Evolutionary conservation across 2,888 invertebrate genomes (phyloP), one percentile per base, ranked within the genome.

Genomic region (Drosophila emarginata): DNA sequence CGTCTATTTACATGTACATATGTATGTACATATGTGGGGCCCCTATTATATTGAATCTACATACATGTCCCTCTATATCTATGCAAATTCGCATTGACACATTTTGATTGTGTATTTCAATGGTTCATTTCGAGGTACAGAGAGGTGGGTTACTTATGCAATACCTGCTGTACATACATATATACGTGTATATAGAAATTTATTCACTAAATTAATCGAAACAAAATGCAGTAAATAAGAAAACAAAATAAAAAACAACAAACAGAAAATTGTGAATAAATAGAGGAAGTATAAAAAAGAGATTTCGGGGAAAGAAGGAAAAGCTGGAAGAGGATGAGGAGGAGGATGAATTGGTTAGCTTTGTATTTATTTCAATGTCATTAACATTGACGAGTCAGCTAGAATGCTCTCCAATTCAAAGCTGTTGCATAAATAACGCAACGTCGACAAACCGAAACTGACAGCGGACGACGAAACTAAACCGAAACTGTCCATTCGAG

Each of bases 311-410:
- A 40, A 39, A 3, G 14, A 15, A 7, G 23, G 23, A 23, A 40
- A 15, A 15, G 51, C 51, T 6, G 58, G 54, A n/a, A 37, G 36
- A 26, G 4, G n/a, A n/a, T n/a, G 53, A 28, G 54, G 39, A 1
- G 23, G 45, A 32, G 53, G 40, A 37, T 39, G 37, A 45, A 15
- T 14, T 9, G 18, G 26, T 7, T 61, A 39, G 3, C 12, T 15
- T 39, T 36, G 65, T 61, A 56, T 54, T 36, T 64, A 54, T 53
- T 71, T 86, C 83, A 83, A 80, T 86, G 83, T 76, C 86, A 84
- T 77, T 83, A 76, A 63, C 71, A 76, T 76, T 86, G 80, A 71
- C 86, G 68, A 77, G 62, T 83, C 83, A 86, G 76, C 86, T 75
- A 61, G 70, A 81, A 76, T 78, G 57, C 67, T 67, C 32, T 18